A percentile compares a stretch with the other conserved stretches of the same genome.
phyloP scores from a whole-genome alignment of 2,797 vertebrate species.

The Labeo calbasu region DNA sequence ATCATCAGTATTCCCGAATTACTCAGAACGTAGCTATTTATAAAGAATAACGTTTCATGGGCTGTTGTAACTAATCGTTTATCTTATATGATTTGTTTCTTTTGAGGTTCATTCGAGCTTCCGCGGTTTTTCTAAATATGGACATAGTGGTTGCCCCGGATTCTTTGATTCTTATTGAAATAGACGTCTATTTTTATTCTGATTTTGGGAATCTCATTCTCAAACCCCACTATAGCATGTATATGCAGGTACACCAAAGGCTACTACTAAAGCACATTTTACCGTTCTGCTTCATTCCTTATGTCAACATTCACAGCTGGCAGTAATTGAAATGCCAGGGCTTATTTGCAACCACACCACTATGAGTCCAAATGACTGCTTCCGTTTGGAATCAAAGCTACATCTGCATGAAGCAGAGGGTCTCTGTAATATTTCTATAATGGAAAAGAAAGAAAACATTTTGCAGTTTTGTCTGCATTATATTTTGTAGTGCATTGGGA shows the following conservation, averaged over 20 bases:
- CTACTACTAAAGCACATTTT: slow-evolving; percentile 17
- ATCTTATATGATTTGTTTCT: slow-evolving; percentile 8
- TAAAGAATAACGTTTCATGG: neutral
- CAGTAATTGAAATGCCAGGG: slow-evolving; percentile 56
- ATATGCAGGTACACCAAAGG: neutral
- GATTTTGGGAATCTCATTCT: neutral
- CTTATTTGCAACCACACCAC: slow-evolving; percentile 58
- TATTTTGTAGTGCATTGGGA: neutral
- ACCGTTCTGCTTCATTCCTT: slow-evolving; percentile 40
- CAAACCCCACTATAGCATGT: neutral
- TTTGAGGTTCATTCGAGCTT: slow-evolving; percentile 20
- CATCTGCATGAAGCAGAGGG: slow-evolving; percentile 24
- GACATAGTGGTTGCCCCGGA: neutral
- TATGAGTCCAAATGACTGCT: slow-evolving; percentile 45
- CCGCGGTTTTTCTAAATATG: slow-evolving; percentile 26
- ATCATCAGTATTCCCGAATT: neutral
- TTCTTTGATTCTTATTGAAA: slow-evolving; percentile 12
- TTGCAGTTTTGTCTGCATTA: neutral
- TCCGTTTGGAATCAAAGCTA: slow-evolving; percentile 41
- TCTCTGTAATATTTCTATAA: neutral
- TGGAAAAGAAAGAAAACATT: neutral
- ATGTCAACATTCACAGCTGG: slow-evolving; percentile 51
- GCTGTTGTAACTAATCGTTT: slow-evolving; percentile 23
- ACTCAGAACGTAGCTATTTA: neutral
- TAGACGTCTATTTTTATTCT: slow-evolving; percentile 1